Evolutionary conservation across 2,888 invertebrate genomes (phyloP).

Genomic region (Dasypolia templi): DNA sequence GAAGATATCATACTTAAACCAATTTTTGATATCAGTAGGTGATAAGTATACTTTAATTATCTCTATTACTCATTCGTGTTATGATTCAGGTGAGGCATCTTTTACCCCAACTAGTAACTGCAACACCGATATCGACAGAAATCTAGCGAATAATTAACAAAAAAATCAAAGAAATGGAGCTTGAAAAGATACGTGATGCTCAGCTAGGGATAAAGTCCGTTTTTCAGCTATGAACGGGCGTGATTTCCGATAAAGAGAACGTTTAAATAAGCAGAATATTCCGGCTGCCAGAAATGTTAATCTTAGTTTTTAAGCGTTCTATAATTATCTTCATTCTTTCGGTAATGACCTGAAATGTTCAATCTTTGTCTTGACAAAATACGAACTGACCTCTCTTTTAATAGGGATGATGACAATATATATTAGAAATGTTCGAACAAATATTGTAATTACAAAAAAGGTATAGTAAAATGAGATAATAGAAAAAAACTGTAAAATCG

Average conservation of each 20-base stretch:
- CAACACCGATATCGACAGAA: background rate
- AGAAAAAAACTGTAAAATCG: too few species aligned
- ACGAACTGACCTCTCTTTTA: background rate
- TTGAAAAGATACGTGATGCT: background rate
- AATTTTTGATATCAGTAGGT: conserved; percentile 19
- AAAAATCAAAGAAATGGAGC: background rate
- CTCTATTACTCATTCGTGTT: background rate
- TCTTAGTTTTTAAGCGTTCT: conserved; percentile 1
- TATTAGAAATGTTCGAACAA: too few species aligned
- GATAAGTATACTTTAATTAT: conserved; percentile 20
- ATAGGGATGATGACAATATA: too few species aligned
- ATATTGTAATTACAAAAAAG: too few species aligned
- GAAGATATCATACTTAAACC: conserved; percentile 13
- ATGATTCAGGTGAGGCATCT: conserved; percentile 24
- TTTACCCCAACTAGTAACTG: background rate
- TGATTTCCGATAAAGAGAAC: conserved; percentile 17
- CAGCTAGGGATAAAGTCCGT: background rate
- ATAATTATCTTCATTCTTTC: background rate
- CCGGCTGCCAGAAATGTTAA: background rate
- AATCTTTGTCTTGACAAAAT: background rate
- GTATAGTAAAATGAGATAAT: too few species aligned
- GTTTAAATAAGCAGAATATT: conserved; percentile 7
- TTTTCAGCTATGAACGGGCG: conserved; percentile 1
- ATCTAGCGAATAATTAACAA: background rate
- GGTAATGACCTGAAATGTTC: background rate